Evolutionary conservation across 2,888 invertebrate species (phyloP), one percentile per base, ranked within the genome.

Genomic region (Morinoia aosen): DNA sequence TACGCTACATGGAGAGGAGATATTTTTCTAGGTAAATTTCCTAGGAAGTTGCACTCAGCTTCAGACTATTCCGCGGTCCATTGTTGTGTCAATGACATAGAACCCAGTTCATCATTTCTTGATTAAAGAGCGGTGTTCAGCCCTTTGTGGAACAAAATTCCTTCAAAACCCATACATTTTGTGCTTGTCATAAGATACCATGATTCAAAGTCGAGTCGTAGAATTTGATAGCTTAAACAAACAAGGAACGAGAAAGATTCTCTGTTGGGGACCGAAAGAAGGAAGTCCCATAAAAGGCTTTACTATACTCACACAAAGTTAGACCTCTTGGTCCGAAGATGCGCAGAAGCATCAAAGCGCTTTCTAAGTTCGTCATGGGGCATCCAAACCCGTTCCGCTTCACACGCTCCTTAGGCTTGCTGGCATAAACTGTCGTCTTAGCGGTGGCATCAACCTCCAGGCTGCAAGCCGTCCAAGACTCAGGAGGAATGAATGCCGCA

Each of bases 351-450:
- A 76, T 33, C 76, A 76, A 76, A 76, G 76, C 76, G 76, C 76
- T 76, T 76, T 76, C 76, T 76, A 76, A 76, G 76, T 76, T 76
- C 76, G 76, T 76, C 90, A 48, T 39, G 90, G 90, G 39, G 48
- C 48, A 90, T 90, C 93, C n/a, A 93, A 93, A 93, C 93, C 93
- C 93, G 93, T 93, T 93, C 93, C 48, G 93, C 93, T 93, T 93
- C 93, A 93, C 93, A 93, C 93, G 48, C 93, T 93, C 57, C 93
- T 33, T 93, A 12, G 93, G n/a, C 48, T 56, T 33, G 57, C 25
- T 33, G 93, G 93, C 57, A 93, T 93, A 93, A 93, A 93, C 25
- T 14, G 19, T 5, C 16, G 25, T 12, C 57, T 56, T 57, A 93
- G 90, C 40, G 90, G 48, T 90, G 90, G 90, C 90, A 90, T 90